Evolutionary conservation across 2,113 vertebrate species (phyloP).

Genomic region (Nansenia antarctica): DNA sequence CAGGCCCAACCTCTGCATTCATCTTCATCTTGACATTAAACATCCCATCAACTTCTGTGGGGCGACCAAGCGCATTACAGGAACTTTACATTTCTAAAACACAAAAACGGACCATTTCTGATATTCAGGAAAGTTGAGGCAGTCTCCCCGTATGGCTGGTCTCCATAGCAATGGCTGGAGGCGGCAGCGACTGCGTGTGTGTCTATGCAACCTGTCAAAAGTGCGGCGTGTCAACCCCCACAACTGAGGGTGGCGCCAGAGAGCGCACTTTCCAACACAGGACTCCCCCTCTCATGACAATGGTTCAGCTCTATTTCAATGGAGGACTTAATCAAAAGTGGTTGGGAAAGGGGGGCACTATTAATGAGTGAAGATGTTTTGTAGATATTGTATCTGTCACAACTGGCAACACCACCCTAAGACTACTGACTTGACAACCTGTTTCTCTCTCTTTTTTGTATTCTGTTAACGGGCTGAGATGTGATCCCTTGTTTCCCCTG

Average conservation of each 20-base stretch:
- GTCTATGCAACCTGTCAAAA: conserved; percentile 99
- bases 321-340: conserved; percentile 66
- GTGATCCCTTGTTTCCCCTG: conserved; percentile 56
- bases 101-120: conserved; percentile 86
- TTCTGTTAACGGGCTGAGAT: conserved; percentile 87
- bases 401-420: conserved; percentile 91
- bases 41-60: conserved; percentile 43
- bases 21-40: conserved; percentile 93
- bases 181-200: conserved; percentile 75
- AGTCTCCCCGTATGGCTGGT: conserved; percentile 91
- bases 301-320: conserved; percentile 80
- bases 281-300: conserved; percentile 54
- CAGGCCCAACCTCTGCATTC: conserved; percentile 97
- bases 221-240: conserved; percentile 83
- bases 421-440: conserved; percentile 98
- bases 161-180: conserved; percentile 64
- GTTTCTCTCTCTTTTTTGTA: conserved; percentile 58
- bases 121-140: conserved; percentile 98
- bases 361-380: conserved; percentile 84
- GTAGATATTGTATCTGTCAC: conserved; percentile 94
- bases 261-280: conserved; percentile 45
- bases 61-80: conserved; percentile 48
- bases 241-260: conserved; percentile 72
- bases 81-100: conserved; percentile 35
- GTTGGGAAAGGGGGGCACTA: conserved; percentile 59